Percentiles rank a stretch among this genome's conserved stretches.
Evolutionary conservation across 2,113 vertebrate species (phyloP).

Genomic region (Hemichromis elongatus): DNA sequence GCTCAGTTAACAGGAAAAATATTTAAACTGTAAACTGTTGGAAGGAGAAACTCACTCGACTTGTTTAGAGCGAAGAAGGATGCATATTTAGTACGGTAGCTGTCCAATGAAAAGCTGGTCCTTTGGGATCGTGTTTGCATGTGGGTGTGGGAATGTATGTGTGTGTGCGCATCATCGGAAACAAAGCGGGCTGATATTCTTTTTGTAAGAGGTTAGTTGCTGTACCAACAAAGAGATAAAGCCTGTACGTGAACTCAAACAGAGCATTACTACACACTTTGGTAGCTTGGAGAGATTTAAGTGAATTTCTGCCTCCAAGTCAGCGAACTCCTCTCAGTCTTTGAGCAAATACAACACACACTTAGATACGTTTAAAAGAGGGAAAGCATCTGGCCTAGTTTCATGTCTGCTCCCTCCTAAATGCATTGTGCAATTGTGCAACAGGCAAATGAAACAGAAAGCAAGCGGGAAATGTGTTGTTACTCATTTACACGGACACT

Average conservation of each 20-base stretch:
- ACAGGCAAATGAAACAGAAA: slow-evolving; percentile 7
- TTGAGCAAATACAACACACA: neutral
- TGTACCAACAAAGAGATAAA: neutral
- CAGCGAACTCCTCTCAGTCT: neutral
- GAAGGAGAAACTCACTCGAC: slow-evolving; percentile 18
- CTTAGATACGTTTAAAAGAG: neutral
- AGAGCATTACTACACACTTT: neutral
- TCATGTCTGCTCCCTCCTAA: neutral
- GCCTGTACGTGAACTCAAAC: neutral
- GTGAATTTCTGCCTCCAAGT: neutral
- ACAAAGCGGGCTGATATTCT: neutral
- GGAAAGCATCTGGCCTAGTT: neutral
- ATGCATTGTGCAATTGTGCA: neutral
- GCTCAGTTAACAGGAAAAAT: neutral
- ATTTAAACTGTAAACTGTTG: neutral
- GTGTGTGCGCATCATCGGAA: neutral
- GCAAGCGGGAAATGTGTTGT: neutral
- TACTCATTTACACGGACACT: neutral
- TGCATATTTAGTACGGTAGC: neutral
- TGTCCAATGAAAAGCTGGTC: neutral
- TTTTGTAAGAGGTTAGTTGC: neutral
- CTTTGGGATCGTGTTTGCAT: neutral
- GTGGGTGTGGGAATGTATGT: neutral
- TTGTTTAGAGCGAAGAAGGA: slow-evolving; percentile 4
- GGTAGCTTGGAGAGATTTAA: neutral